Conservation (phyloP, 30 jellyfish, hydroid and myxozoan species). For the Aurelia aurita complex sp. Pacific region DNA sequence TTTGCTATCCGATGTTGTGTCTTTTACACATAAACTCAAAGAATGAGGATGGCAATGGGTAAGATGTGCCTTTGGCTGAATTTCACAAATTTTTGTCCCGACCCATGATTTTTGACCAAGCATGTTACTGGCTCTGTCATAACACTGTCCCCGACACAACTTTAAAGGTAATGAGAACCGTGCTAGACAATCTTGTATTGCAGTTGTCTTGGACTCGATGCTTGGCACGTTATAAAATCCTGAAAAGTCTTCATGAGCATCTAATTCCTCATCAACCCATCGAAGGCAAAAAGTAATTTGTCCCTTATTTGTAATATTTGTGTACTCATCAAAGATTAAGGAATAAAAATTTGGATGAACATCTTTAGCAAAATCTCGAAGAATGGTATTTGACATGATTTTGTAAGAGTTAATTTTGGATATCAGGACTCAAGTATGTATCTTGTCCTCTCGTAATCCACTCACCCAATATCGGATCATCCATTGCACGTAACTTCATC, state of each 20-base stretch:
- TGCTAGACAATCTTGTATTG: conserved; percentile 46
- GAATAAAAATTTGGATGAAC: conserved; percentile 34
- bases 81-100: conserved; percentile 16
- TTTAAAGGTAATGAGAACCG: conserved; percentile 41
- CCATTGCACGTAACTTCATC: conserved; percentile 12
- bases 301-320: conserved; percentile 74
- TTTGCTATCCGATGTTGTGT: background rate
- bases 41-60: conserved; percentile 35
- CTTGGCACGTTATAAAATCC: conserved; percentile 54
- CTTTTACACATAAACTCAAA: background rate
- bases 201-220: conserved; percentile 47
- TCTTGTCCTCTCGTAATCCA: conserved; percentile 39
- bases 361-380: conserved; percentile 39
- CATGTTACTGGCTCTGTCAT: conserved; percentile 66
- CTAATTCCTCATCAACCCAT: conserved; percentile 53
- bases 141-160: conserved; percentile 60
- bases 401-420: conserved; percentile 70
- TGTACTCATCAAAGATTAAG: conserved; percentile 76
- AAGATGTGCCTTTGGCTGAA: conserved; percentile 9
- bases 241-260: conserved; percentile 66
- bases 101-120: conserved; percentile 56
- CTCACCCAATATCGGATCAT: conserved; percentile 9
- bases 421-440: conserved; percentile 48
- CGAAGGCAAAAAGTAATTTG: conserved; percentile 64
- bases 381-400: conserved; percentile 57